These are phyloP conservation scores for Anoplopoma fimbria DNA, from an alignment of 2,113 vertebrate genomes.

Conservation along the genomic window DNA sequence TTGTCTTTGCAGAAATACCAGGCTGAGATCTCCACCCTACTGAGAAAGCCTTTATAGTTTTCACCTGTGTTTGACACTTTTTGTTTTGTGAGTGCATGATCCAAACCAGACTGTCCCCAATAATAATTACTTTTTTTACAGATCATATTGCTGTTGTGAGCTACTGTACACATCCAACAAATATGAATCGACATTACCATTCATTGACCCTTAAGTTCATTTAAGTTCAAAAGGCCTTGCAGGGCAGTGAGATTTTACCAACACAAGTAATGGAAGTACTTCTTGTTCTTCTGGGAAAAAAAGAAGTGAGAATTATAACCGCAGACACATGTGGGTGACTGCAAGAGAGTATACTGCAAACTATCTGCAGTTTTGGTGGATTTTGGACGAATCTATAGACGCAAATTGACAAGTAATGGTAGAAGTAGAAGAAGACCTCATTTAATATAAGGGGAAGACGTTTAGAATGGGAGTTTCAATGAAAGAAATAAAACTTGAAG, in stretches of 20 bases:
- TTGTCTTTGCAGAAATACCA: no score
- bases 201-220: not conserved
- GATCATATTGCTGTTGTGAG: not conserved
- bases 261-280: not conserved
- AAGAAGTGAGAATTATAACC: not conserved
- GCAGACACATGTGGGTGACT: not conserved
- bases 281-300: not conserved
- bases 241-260: not conserved
- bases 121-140: not conserved
- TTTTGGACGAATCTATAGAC: not conserved
- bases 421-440: not conserved
- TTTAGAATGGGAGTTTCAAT: not conserved
- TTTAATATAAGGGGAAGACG: not conserved
- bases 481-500: conserved; percentile 6
- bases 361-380: not conserved
- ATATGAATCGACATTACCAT: not conserved
- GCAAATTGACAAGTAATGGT: not conserved
- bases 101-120: not conserved
- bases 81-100: not conserved
- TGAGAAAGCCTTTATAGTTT: not conserved
- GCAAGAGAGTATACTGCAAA: not conserved
- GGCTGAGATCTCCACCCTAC: no score
- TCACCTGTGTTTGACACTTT: not conserved
- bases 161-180: not conserved
- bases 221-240: not conserved